These are phyloP conservation scores for Rhabditoides inermis DNA, from an alignment of 2,888 invertebrate species.

Conservation along the genomic window DNA sequence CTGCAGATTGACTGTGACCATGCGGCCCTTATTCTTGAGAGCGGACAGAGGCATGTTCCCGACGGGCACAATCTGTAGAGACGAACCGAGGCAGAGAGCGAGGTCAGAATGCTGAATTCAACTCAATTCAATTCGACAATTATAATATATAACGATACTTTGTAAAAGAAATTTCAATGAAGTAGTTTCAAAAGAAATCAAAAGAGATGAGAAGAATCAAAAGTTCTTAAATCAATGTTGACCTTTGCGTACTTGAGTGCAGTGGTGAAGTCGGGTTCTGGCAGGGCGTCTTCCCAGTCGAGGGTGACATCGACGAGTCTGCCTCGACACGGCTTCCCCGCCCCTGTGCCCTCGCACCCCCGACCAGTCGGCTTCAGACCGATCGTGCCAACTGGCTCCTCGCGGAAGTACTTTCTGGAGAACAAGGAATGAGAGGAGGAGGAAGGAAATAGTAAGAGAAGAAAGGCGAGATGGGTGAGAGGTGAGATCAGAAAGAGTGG, in stretches of 20 bases:
- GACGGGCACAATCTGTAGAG: slow-evolving; percentile 91
- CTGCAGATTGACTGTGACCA: slow-evolving; percentile 90
- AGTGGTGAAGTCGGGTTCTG: slow-evolving; percentile 57
- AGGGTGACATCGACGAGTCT: slow-evolving; percentile 78
- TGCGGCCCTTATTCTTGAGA: slow-evolving; percentile 74
- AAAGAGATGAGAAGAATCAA: too few species aligned
- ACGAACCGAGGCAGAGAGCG: slow-evolving; percentile 89
- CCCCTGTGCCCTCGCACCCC: slow-evolving; percentile 60
- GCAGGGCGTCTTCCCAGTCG: slow-evolving; percentile 93
- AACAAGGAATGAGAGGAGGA: too few species aligned
- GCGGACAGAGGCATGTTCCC: slow-evolving; percentile 81
- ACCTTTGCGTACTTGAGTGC: slow-evolving; percentile 59
- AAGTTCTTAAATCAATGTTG: not conserved
- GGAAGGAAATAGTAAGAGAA: too few species aligned
- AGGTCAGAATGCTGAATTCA: slow-evolving; percentile 70
- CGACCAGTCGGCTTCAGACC: slow-evolving; percentile 67
- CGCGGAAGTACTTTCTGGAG: slow-evolving; percentile 74
- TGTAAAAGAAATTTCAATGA: slow-evolving; percentile 2
- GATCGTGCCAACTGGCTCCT: slow-evolving; percentile 67
- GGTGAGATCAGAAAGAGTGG: too few species aligned
- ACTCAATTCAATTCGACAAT: too few species aligned
- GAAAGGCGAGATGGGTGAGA: too few species aligned
- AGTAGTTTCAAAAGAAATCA: slow-evolving; percentile 5
- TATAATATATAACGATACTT: too few species aligned
- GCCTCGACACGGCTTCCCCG: slow-evolving; percentile 60